phyloP scores from a whole-genome alignment of 1,140 invertebrate species.

The Periplaneta americana region DNA sequence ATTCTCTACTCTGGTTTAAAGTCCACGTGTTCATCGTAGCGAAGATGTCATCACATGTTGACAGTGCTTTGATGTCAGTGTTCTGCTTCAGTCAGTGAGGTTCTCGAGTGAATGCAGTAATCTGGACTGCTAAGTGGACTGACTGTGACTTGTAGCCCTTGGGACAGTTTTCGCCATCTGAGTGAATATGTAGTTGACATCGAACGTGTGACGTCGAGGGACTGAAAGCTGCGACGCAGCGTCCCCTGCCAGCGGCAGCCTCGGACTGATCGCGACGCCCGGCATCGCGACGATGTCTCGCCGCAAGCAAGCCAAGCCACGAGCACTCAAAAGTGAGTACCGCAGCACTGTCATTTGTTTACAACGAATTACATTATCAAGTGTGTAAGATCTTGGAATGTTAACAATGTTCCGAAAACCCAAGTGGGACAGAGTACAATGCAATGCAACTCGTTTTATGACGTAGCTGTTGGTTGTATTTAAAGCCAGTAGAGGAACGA shows the following conservation, averaged over 20 bases:
- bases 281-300: slow-evolving; percentile 35
- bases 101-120: not conserved
- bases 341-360: too few species aligned
- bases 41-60: not conserved
- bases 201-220: not conserved
- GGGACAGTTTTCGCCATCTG: not conserved
- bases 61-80: not conserved
- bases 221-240: not conserved
- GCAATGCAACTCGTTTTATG: too few species aligned
- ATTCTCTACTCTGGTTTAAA: not conserved
- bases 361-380: too few species aligned
- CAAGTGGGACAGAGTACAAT: too few species aligned
- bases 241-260: not conserved
- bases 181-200: not conserved
- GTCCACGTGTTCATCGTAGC: not conserved
- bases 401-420: too few species aligned
- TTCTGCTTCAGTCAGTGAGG: not conserved
- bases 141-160: too few species aligned
- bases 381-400: too few species aligned
- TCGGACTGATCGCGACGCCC: not conserved
- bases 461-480: too few species aligned
- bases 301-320: slow-evolving; percentile 46
- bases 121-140: not conserved
- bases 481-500: too few species aligned
- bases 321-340: slow-evolving; percentile 44